These are phyloP conservation scores for Philereme vetulata DNA, from an alignment of 2,888 invertebrate species.

Conservation along the genomic window DNA sequence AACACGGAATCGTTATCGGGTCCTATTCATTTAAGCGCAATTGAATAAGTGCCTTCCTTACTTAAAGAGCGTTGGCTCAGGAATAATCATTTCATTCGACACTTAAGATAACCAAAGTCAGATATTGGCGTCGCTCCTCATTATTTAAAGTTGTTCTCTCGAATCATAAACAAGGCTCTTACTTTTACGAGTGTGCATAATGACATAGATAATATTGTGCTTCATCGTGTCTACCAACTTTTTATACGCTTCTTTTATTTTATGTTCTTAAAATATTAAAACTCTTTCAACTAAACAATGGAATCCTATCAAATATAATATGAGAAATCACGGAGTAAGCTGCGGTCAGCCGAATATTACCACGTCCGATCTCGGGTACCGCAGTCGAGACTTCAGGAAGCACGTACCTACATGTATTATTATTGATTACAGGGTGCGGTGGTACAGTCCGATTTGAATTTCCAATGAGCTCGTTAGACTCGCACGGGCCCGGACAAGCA, in stretches of 20 bases:
- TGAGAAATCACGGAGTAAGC: conserved; percentile 34
- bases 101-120: conserved; percentile 58
- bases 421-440: conserved; percentile 80
- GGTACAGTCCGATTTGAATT: conserved; percentile 79
- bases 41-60: conserved; percentile 53
- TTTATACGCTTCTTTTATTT: neutral
- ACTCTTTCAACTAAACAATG: neutral
- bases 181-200: conserved; percentile 33
- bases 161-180: conserved; percentile 45
- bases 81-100: conserved; percentile 62
- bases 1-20: conserved; percentile 43
- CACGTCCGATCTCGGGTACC: conserved; percentile 47
- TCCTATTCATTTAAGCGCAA: conserved; percentile 54
- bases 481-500: conserved; percentile 62
- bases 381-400: conserved; percentile 66
- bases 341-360: conserved; percentile 42
- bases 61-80: conserved; percentile 49
- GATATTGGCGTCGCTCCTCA: conserved; percentile 38
- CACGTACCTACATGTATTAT: conserved; percentile 82
- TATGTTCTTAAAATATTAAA: neutral
- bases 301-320: conserved; percentile 4
- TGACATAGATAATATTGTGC: conserved; percentile 30
- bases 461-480: conserved; percentile 82
- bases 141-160: conserved; percentile 37
- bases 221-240: conserved; percentile 15